A percentile compares a stretch with the other conserved stretches of the same genome.
These are phyloP conservation scores for Galerucella nymphaeae DNA, from an alignment of 2,888 invertebrate species.

Conservation along the genomic window DNA sequence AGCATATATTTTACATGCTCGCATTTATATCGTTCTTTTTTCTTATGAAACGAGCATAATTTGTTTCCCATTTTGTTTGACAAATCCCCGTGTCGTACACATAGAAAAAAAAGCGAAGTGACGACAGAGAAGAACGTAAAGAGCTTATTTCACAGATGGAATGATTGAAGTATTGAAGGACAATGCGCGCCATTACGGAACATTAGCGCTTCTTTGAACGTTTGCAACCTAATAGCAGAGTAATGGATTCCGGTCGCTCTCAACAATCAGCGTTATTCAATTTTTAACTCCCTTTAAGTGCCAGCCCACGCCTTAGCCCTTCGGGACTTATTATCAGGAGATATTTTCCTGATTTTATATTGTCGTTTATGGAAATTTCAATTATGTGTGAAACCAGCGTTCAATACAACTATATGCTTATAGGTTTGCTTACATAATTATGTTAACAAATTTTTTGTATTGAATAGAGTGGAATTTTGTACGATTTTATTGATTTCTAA, in stretches of 20 bases:
- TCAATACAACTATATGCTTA: not conserved
- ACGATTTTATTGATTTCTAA: too few relatives aligned
- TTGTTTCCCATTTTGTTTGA: constrained; percentile 41
- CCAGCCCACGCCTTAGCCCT: constrained; percentile 42
- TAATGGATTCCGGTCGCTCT: constrained; percentile 62
- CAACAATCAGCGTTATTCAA: constrained; percentile 63
- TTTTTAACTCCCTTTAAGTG: constrained; percentile 60
- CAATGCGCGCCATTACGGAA: constrained; percentile 62
- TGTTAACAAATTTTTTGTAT: too few relatives aligned
- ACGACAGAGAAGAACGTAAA: constrained; percentile 52
- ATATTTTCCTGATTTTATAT: constrained; percentile 28
- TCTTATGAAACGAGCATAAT: constrained; percentile 24
- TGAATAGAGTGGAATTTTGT: too few relatives aligned
- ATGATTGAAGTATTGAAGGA: constrained; percentile 62
- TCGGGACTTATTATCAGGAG: constrained; percentile 30
- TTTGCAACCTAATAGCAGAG: constrained; percentile 62
- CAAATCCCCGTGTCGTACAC: constrained; percentile 37
- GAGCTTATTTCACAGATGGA: constrained; percentile 60
- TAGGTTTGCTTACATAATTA: too few relatives aligned
- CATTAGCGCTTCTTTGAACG: constrained; percentile 64
- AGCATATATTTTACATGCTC: not conserved
- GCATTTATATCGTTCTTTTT: not conserved
- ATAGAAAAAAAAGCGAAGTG: constrained; percentile 43
- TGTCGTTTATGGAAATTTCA: constrained; percentile 35
- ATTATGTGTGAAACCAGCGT: constrained; percentile 13